Percentiles rank a stretch among this genome's conserved stretches.
Conservation (phyloP, 2,888 invertebrate species). For the Biston betularia region DNA sequence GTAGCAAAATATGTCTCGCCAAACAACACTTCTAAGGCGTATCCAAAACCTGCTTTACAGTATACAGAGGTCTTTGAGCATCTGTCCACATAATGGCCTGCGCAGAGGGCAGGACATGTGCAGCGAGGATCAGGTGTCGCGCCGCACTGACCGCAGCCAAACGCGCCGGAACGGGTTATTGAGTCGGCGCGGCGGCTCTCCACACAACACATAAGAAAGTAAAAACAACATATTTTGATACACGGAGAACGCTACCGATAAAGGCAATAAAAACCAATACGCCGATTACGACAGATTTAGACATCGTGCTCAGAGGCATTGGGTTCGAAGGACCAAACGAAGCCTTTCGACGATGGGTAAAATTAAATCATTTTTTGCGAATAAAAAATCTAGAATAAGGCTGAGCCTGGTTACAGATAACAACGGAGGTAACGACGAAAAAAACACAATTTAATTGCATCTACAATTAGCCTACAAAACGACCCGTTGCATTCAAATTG, state of each 20-base stretch:
- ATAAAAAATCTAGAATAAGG: conserved; percentile 59
- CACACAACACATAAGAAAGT: conserved; percentile 59
- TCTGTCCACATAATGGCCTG: conserved; percentile 61
- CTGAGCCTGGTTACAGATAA: conserved; percentile 66
- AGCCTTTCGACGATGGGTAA: conserved; percentile 49
- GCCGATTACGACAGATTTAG: conserved; percentile 49
- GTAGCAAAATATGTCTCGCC: conserved; percentile 7
- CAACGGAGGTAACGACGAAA: conserved; percentile 63
- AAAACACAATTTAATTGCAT: conserved; percentile 74
- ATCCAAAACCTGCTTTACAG: conserved; percentile 52
- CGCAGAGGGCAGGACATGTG: conserved; percentile 67
- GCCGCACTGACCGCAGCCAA: conserved; percentile 79
- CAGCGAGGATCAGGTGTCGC: conserved; percentile 80
- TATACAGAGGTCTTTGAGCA: conserved; percentile 62
- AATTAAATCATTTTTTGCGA: conserved; percentile 61
- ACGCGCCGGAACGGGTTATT: conserved; percentile 71
- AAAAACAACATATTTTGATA: conserved; percentile 62
- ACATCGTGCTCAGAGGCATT: conserved; percentile 44
- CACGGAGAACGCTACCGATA: conserved; percentile 55
- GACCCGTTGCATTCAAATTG: conserved; percentile 72
- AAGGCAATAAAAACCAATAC: conserved; percentile 45
- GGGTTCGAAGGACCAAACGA: conserved; percentile 37
- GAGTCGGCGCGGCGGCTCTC: conserved; percentile 60
- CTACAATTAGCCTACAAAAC: conserved; percentile 76
- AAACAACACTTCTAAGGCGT: conserved; percentile 22